Conservation (phyloP, 2,113 vertebrate species). For the Emydocephalus ijimae region DNA sequence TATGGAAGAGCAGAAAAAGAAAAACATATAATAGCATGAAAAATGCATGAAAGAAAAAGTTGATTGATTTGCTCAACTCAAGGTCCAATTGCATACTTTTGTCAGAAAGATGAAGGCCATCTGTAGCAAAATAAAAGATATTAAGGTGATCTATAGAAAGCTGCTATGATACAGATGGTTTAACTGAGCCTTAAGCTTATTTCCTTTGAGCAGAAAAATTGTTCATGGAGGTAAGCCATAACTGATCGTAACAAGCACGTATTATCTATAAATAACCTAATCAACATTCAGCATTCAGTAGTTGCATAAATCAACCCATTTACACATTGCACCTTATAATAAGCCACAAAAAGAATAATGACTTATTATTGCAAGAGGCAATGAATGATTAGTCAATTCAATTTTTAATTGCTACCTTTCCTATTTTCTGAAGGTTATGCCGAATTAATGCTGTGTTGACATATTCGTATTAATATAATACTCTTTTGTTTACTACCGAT, state of each 20-base stretch:
- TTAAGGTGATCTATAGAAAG: conserved; percentile 34
- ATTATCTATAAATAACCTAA: conserved; percentile 71
- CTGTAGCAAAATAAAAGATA: conserved; percentile 2
- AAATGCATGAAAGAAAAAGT: not conserved
- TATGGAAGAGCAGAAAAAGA: not conserved
- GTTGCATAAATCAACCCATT: conserved; percentile 61
- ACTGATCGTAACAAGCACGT: conserved; percentile 61
- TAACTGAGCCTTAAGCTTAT: conserved; percentile 37
- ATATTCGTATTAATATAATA: conserved; percentile 43
- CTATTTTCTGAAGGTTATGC: conserved; percentile 69
- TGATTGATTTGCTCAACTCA: not conserved
- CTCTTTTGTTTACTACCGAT: conserved; percentile 55
- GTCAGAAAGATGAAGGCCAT: conserved; percentile 21
- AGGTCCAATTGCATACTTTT: not conserved
- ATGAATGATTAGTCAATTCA: conserved; percentile 72
- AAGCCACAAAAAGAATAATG: conserved; percentile 65
- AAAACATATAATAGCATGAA: not conserved
- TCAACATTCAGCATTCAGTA: conserved; percentile 68
- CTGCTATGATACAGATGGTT: conserved; percentile 38
- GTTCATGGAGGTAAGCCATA: conserved; percentile 48
- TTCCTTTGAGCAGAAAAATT: conserved; percentile 37
- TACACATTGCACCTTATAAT: conserved; percentile 66
- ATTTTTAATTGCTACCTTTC: conserved; percentile 71
- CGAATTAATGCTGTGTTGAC: conserved; percentile 62
- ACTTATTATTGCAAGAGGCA: conserved; percentile 70